Evolutionary conservation across 2,797 vertebrate species (phyloP), one percentile per base, ranked within the genome.

Genomic region (Falco peregrinus): DNA sequence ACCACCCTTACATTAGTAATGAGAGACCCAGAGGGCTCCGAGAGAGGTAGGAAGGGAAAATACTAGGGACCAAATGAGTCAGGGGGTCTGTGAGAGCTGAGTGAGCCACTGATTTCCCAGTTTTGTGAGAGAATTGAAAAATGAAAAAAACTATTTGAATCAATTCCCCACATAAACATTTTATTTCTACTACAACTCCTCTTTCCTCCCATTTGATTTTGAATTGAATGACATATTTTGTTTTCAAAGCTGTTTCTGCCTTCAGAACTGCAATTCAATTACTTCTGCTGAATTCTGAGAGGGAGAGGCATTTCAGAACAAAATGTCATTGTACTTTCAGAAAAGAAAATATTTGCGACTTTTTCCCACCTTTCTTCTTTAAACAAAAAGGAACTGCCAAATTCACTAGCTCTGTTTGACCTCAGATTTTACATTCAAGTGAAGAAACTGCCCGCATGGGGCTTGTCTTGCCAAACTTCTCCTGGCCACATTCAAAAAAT

Each of bases 221-320:
- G 37, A 45, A 68, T 26, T 94, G 89, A 88, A 78, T 26, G 13
- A 71, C 25, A 10, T 60, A 80, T 57, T 92, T 75, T 75, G 33
- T 81, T 91, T 74, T 59, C 43, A 88, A 88, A 41, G 69, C 31
- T 84, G 16, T 43, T 88, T 86, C 76, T 86, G 57, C 57, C 39
- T 76, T 88, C 77, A 59, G 64, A 87, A 81, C 35, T 41, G 60
- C 83, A 90, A 88, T 92, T 50, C 76, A 77, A 81, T 93, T 70
- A 80, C 51, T 74, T 74, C 73, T 89, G 51, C 43, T 80, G 70
- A 64, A 19, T 35, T 82, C 35, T 60, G 56, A 74, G 35, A 74
- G 25, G 22, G 63, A 86, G 28, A 85, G 45, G 64, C 35, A 80
- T 56, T 91, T 83, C 64, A 50, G 68, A 94, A 85, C 29, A 90